Evolutionary conservation across 2,888 invertebrate genomes (phyloP), one percentile per base, ranked within the genome.

Genomic region (Sthenelais limicola): DNA sequence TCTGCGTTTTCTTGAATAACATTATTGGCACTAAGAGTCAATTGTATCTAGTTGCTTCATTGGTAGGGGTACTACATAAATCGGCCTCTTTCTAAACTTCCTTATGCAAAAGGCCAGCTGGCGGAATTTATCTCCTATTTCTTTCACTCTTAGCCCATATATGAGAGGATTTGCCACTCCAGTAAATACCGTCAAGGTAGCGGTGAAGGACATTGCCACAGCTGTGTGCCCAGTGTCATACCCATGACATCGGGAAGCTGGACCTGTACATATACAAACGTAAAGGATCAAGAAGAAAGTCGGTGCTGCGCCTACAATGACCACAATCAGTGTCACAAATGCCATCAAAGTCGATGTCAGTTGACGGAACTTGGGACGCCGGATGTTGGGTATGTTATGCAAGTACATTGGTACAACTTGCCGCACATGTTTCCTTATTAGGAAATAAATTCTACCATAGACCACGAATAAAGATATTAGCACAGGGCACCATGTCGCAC

Each of bases 81-180:
- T 5, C 33, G 56, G 56, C 33, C 30, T 24, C 21, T 15, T 32
- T 28, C 15, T 56, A 4, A 24, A 12, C 12, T 32, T 28, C n/a
- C 56, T 33, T 32, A 32, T 33, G 32, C 56, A 56, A 15, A 5
- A 32, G 2, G 56, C 32, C 1, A 56, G 2, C 1, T 2, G 18
- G n/a, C 32, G 30, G 32, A 56, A 56, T 4, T 56, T 18, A 21
- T 56, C 56, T 3, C 56, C 32, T 3, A 56, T 28, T 33, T 56
- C 56, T 3, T 4, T 32, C 1, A 56, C 56, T 56, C 56, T 28
- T 12, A 56, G 30, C 3, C 56, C 56, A 56, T 56, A 56, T n/a
- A 56, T 56, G 30, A 56, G 56, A 1, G 56, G 56, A 21, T 56
- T 56, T 30, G 56, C 56, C 15, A 56, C 33, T 15, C 56, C 56